Evolutionary conservation across 2,113 vertebrate genomes (phyloP).

Genomic region (Antechinus stuartii): DNA sequence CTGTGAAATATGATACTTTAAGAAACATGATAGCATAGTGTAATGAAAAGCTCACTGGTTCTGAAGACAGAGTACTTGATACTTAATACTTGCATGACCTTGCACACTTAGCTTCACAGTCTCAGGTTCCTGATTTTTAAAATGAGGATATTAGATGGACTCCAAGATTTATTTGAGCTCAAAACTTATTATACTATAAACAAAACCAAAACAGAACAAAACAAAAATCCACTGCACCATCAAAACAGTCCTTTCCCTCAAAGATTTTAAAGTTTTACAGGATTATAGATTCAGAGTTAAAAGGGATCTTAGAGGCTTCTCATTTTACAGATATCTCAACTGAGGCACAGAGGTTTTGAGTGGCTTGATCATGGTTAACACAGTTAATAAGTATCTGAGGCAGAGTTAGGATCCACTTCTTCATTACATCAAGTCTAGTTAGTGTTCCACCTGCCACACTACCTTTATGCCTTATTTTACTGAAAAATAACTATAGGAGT

Average conservation of each 20-base stretch:
- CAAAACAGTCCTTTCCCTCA: neutral
- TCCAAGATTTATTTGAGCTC: neutral
- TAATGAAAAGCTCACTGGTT: neutral
- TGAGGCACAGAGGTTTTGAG: neutral
- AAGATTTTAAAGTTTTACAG: neutral
- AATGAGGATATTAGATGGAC: neutral
- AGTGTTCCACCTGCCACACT: neutral
- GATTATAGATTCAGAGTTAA: neutral
- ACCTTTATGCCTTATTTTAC: neutral
- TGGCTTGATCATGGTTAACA: neutral
- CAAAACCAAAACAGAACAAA: neutral
- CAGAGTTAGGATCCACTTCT: neutral
- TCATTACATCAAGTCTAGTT: neutral
- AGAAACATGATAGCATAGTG: neutral
- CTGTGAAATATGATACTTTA: neutral
- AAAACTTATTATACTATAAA: neutral
- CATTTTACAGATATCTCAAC: neutral
- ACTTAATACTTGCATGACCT: neutral
- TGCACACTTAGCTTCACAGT: neutral
- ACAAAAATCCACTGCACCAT: neutral
- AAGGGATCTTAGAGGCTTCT: neutral
- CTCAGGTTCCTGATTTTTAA: neutral
- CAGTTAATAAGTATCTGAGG: neutral
- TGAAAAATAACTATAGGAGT: neutral
- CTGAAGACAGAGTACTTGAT: neutral